Conservation (phyloP, 2,797 vertebrate species). For the Eremophila alpestris region DNA sequence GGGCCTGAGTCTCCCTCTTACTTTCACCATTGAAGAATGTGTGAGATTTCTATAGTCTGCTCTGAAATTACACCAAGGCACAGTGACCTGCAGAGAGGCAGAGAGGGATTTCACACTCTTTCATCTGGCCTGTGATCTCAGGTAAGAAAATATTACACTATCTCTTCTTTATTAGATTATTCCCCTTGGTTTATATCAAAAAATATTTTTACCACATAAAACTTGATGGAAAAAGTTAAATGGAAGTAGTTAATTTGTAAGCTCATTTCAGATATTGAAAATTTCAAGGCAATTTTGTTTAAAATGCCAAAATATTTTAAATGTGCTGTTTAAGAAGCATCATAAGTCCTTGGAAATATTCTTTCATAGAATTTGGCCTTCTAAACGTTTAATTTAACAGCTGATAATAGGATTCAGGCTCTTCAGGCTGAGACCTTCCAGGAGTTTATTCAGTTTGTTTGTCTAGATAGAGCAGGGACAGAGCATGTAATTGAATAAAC, state of each 20-base stretch:
- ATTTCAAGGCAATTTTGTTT: not conserved
- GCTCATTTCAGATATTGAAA: not conserved
- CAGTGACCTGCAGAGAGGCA: not conserved
- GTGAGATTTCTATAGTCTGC: not conserved
- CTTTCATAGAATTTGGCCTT: not conserved
- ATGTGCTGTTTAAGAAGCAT: not conserved
- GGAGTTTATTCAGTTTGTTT: slow-evolving; percentile 27
- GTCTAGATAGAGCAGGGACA: not conserved
- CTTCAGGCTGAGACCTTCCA: not conserved
- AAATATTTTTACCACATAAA: not conserved
- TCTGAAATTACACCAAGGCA: not conserved
- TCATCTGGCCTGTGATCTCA: not conserved
- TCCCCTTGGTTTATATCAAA: not conserved
- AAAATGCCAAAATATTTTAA: not conserved
- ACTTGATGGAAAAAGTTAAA: not conserved
- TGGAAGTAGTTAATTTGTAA: not conserved
- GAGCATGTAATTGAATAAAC: slow-evolving; percentile 15
- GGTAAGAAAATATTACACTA: not conserved
- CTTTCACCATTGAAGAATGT: not conserved
- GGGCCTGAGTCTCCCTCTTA: not conserved
- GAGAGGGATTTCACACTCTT: not conserved
- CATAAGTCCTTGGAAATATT: not conserved
- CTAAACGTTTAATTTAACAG: slow-evolving; percentile 16
- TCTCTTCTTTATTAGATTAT: not conserved
- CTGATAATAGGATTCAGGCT: not conserved